Conservation (phyloP, 2,888 invertebrate species). For the Eilema caniola region DNA sequence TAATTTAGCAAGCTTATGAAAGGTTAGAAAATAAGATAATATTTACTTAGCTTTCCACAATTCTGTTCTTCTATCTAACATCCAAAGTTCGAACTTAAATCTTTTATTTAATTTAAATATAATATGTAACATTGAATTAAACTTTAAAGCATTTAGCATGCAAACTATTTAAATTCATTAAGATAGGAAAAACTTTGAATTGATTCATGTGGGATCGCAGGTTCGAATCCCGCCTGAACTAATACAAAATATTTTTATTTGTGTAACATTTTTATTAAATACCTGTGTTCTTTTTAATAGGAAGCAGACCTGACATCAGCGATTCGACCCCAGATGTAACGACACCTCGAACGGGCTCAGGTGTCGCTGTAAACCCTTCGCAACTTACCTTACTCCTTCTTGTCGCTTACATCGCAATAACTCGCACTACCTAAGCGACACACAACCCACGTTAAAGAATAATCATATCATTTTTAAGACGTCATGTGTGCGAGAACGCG, state of each 20-base stretch:
- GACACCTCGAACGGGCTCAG: slow-evolving; percentile 66
- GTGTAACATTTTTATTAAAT: not conserved
- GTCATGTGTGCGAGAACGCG: slow-evolving; percentile 54
- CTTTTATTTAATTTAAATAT: too few species aligned
- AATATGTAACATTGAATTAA: too few species aligned
- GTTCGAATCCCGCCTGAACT: too few species aligned
- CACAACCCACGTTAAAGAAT: slow-evolving; percentile 54
- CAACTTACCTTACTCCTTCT: slow-evolving; percentile 51
- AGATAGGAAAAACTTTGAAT: too few species aligned
- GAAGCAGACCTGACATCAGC: slow-evolving; percentile 47
- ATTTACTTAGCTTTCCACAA: not conserved
- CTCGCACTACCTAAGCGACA: slow-evolving; percentile 58
- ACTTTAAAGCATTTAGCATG: too few species aligned
- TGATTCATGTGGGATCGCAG: too few species aligned
- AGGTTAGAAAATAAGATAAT: not conserved
- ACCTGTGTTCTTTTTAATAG: slow-evolving; percentile 40
- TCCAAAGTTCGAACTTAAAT: not conserved
- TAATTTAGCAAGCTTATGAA: not conserved
- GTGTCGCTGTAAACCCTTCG: slow-evolving; percentile 47
- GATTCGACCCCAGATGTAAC: slow-evolving; percentile 67
- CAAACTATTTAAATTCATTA: too few species aligned
- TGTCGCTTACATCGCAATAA: slow-evolving; percentile 49
- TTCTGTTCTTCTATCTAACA: not conserved
- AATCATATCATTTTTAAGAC: slow-evolving; percentile 69
- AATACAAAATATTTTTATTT: too few species aligned